Evolutionary conservation across 2,113 vertebrate species (phyloP).

Genomic region (Nyctibius bracteatus): DNA sequence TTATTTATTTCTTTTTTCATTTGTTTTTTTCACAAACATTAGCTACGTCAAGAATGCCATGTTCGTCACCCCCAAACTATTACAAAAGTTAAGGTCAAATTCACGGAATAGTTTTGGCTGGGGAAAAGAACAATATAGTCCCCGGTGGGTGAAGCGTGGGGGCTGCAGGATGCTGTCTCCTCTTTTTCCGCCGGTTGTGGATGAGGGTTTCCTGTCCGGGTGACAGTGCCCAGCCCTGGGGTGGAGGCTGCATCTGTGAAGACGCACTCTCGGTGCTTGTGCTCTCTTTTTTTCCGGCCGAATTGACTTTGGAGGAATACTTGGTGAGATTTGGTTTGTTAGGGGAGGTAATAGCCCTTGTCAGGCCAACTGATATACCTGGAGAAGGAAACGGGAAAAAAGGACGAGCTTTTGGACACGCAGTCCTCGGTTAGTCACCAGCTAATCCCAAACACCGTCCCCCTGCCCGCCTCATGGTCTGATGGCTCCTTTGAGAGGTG

Average conservation of each 20-base stretch:
- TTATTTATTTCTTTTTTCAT: background rate
- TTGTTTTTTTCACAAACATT: slow-evolving; percentile 34
- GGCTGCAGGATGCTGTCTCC: background rate
- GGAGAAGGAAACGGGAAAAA: background rate
- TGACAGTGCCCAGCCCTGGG: background rate
- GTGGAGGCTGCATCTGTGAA: background rate
- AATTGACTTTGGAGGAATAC: background rate
- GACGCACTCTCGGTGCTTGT: background rate
- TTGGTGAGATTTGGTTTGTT: background rate
- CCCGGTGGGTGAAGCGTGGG: background rate
- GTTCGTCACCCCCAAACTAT: background rate
- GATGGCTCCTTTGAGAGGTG: background rate
- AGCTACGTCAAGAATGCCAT: slow-evolving; percentile 1
- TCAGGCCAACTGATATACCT: background rate
- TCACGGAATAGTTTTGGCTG: slow-evolving; percentile 3
- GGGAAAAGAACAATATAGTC: background rate
- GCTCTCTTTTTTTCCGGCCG: background rate
- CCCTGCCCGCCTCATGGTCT: background rate
- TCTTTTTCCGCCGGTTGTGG: background rate
- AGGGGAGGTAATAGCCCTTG: background rate
- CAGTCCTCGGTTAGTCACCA: background rate
- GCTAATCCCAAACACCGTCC: background rate
- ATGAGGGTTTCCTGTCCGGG: background rate
- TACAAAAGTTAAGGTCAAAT: slow-evolving; percentile 31
- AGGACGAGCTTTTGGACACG: background rate